phyloP scores from a whole-genome alignment of 23 tunicate genomes.

The Styela clava region DNA sequence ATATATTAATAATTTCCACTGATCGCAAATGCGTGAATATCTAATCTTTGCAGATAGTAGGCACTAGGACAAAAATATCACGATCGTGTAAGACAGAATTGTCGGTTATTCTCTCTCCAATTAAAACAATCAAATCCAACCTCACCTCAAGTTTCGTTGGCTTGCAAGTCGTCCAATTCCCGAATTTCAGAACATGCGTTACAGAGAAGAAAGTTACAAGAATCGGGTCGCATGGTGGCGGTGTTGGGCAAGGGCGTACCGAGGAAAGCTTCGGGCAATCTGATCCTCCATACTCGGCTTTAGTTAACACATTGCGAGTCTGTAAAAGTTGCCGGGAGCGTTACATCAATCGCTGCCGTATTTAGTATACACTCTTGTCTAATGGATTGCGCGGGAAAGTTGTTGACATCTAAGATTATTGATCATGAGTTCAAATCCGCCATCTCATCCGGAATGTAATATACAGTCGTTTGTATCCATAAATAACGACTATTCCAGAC shows the following conservation, averaged over 20 bases:
- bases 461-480: too few species aligned
- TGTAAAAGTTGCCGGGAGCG: slow-evolving; percentile 22
- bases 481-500: too few species aligned
- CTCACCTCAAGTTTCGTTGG: slow-evolving; percentile 32
- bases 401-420: too few species aligned
- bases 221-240: slow-evolving; percentile 4
- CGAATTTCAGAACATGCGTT: slow-evolving; percentile 32
- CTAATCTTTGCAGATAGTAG: too few species aligned
- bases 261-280: slow-evolving; percentile 33
- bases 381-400: not conserved
- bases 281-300: slow-evolving; percentile 35
- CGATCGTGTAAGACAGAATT: too few species aligned
- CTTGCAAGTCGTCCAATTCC: slow-evolving; percentile 39
- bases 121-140: too few species aligned
- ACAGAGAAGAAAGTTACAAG: not conserved
- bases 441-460: too few species aligned
- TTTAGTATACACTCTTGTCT: not conserved
- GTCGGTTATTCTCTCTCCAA: too few species aligned
- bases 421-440: too few species aligned
- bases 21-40: too few species aligned
- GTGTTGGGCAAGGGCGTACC: slow-evolving; percentile 22
- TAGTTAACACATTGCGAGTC: slow-evolving; percentile 29
- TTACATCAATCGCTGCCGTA: not conserved
- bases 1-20: too few species aligned
- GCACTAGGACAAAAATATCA: too few species aligned